Evolutionary conservation across 2,888 invertebrate species (phyloP).

Genomic region (Drosophila kanekoi): DNA sequence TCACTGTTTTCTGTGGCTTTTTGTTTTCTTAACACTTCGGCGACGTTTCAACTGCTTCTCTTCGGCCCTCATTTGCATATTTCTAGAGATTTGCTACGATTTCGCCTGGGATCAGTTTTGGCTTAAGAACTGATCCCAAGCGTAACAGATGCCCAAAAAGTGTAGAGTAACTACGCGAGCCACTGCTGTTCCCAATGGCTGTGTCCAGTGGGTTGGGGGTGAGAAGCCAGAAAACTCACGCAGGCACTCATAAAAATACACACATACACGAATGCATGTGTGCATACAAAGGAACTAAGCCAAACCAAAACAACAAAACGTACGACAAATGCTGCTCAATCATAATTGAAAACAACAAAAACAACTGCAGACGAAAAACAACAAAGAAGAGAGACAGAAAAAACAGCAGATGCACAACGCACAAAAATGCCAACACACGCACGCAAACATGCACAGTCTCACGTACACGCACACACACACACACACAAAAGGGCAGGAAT

Average conservation of each 20-base stretch:
- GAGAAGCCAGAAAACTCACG: constrained; percentile 6
- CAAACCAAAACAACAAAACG: constrained; percentile 79
- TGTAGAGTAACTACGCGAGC: not conserved
- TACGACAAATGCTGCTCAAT: constrained; percentile 79
- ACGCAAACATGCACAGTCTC: constrained; percentile 9
- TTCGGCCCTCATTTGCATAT: constrained; percentile 45
- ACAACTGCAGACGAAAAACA: constrained; percentile 40
- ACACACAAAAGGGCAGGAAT: constrained; percentile 43
- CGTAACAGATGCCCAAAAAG: constrained; percentile 1
- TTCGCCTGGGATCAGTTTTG: constrained; percentile 16
- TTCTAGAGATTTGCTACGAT: constrained; percentile 25
- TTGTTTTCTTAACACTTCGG: constrained; percentile 48
- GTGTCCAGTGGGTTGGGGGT: constrained; percentile 7
- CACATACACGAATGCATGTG: constrained; percentile 11
- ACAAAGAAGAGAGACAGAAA: constrained; percentile 52
- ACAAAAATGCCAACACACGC: constrained; percentile 71
- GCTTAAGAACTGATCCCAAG: constrained; percentile 8
- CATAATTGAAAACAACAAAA: constrained; percentile 69
- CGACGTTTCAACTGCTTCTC: constrained; percentile 9
- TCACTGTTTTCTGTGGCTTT: constrained; percentile 23
- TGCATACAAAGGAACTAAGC: constrained; percentile 65
- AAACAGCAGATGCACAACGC: constrained; percentile 78
- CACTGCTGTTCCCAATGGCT: constrained; percentile 5
- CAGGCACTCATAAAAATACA: constrained; percentile 12
- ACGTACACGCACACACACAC: constrained; percentile 10